A percentile compares a stretch with the other conserved stretches of the same genome.
These are phyloP conservation scores for Festucalex cinctus DNA, from an alignment of 2,113 vertebrate genomes.

Conservation along the genomic window DNA sequence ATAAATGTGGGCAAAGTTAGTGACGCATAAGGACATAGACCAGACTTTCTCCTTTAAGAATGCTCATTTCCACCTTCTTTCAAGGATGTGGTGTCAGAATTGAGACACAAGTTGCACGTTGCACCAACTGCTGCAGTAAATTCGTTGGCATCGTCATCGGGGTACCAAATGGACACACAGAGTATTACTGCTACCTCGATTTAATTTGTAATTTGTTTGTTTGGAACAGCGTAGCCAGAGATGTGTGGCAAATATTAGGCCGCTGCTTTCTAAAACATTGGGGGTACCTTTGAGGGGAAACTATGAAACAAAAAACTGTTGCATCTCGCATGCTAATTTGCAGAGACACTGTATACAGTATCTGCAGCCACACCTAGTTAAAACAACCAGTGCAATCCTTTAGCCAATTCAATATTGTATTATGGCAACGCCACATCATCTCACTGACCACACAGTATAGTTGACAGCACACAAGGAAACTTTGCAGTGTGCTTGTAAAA, in stretches of 20 bases:
- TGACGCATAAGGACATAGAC: background rate
- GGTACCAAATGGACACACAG: background rate
- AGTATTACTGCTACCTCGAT: background rate
- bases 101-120: background rate
- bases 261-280: background rate
- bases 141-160: background rate
- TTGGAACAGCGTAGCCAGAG: background rate
- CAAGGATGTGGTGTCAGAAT: background rate
- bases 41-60: conserved; percentile 1
- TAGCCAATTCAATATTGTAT: background rate
- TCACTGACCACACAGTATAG: background rate
- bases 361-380: background rate
- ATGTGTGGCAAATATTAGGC: background rate
- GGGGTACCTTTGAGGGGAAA: background rate
- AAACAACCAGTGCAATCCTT: background rate
- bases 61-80: conserved; percentile 1
- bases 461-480: background rate
- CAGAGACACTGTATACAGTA: background rate
- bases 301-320: background rate
- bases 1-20: background rate
- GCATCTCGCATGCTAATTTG: background rate
- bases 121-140: background rate
- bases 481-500: background rate
- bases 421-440: background rate
- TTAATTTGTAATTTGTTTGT: background rate